Base-by-base conservation (phyloP, 2,797 vertebrate species). In the Pipistrellus pipistrellus region DNA sequence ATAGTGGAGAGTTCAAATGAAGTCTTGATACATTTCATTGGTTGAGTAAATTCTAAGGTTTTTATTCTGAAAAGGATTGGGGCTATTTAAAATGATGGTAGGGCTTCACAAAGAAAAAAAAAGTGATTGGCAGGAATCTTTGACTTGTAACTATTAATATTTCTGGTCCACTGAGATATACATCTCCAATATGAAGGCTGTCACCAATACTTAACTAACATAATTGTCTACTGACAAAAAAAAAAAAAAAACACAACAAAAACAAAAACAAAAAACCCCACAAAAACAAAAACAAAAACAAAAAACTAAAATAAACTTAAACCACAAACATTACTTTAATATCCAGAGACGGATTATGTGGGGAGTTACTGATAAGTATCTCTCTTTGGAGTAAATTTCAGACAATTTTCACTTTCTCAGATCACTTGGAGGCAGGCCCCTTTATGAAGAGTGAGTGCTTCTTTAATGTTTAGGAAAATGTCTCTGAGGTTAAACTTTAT, bases 11-110 rank as follows among this genome's bases (percentile, higher is more conserved):
- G 2, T 64, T 8, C 81, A 91, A 68, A 82, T 10, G 21, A 86
- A 86, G 13, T 83, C 57, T 21, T 66, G 11, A 75, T 32, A 73
- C 12, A 85, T 32, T 91, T 73, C 11, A 35, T 10, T 73, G 9
- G 0, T 20, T 89, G 32, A 91, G 69, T 0, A 59, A 32, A 46
- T 62, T 66, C 48, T 95, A n/a, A 92, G 0, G 4, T 32, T 53
- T 68, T 66, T 62, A 44, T 88, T 95, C 9, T 91, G 4, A 81
- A 93, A 57, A 81, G 25, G 2, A 84, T 30, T 84, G 48, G 87
- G 13, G 38, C 20, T 87, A 84, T 68, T 81, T 89, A 89, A 62
- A 78, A 35, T 55, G 2, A 59, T n/a, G 84, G 9, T 6, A 92
- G 4, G 30, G 76, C 10, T 76, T 76, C 18, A 77, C 38, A 76